phyloP scores from a whole-genome alignment of 2,888 invertebrate genomes.

The Incurvaria masculella region DNA sequence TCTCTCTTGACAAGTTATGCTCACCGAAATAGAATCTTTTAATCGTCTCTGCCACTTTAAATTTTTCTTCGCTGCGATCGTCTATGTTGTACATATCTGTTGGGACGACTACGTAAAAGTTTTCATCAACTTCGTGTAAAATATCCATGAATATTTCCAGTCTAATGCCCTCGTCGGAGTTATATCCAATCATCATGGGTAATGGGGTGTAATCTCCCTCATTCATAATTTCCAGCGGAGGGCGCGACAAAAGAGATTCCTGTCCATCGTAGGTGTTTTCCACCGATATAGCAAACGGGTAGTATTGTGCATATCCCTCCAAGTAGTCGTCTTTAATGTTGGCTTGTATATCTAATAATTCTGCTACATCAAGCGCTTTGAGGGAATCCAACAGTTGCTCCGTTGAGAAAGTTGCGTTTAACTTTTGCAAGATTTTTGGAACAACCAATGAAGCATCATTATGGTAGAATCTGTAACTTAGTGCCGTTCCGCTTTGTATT shows the following conservation, averaged over 20 bases:
- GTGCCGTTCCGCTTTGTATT: conserved; percentile 9
- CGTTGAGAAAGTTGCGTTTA: background rate
- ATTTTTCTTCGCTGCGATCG: conserved; percentile 7
- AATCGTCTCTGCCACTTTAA: conserved; percentile 5
- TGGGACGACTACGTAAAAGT: conserved; percentile 11
- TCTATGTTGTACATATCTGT: conserved; percentile 7
- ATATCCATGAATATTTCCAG: conserved; percentile 5
- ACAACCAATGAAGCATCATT: background rate
- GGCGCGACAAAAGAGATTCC: conserved; percentile 3
- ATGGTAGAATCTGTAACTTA: conserved; percentile 10
- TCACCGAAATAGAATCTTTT: conserved; percentile 10
- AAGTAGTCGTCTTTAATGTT: conserved; percentile 2
- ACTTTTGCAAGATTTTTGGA: background rate
- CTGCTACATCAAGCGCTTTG: conserved; percentile 1
- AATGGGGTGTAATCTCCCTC: conserved; percentile 2
- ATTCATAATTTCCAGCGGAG: conserved; percentile 7
- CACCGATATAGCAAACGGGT: conserved; percentile 4
- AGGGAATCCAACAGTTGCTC: conserved; percentile 5
- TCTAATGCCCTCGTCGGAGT: conserved; percentile 11
- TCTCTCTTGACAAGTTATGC: background rate
- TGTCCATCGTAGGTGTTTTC: background rate
- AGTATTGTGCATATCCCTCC: conserved; percentile 5
- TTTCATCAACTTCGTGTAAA: conserved; percentile 7
- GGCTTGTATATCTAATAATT: background rate
- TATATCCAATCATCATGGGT: conserved; percentile 9